Evolutionary conservation across 2,888 invertebrate species (phyloP), one percentile per base, ranked within the genome.

Genomic region (Parthenolecanium corni): DNA sequence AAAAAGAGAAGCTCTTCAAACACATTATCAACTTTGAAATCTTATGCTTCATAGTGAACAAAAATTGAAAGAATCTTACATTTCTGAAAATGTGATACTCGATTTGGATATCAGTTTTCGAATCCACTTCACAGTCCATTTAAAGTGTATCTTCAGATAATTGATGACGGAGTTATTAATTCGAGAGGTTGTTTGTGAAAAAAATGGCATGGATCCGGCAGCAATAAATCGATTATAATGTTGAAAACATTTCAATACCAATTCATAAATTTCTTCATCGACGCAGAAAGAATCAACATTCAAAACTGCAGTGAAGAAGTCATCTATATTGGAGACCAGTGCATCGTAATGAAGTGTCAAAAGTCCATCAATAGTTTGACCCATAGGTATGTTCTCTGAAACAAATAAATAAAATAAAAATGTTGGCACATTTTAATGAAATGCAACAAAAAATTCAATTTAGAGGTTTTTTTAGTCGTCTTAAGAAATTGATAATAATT

Each of bases 91-190:
- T n/a, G 23, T 16, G 16, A 24, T 18, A 14, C n/a, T 24, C 14
- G 42, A 23, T 11, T 23, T 18, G n/a, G 42, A 21, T 1, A 31
- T 47, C 40, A 51, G 21, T n/a, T 20, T 40, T 21, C 51, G 31
- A 14, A 51, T 38, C 49, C 21, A 61, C 23, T 61, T 51, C 9
- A 51, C 31, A 6, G 38, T 0, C 61, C 61, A 61, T 38, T 46
- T 51, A 49, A 61, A 51, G 2, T 61, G 61, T 11, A 61, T 38
- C 23, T 49, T 20, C n/a, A 51, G 5, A n/a, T 61, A 61, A 36
- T 49, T 51, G 38, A 61, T 36, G 36, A 49, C 38, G 3, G 14
- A 12, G 4, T 23, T 47, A 31, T 61, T 61, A n/a, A 51, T n/a
- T 11, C 12, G 4, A 6, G n/a, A 6, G 1, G 61, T 5, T 16